Base-by-base conservation (phyloP, 2,797 vertebrate species). In the Notoglanidium macrostoma region DNA sequence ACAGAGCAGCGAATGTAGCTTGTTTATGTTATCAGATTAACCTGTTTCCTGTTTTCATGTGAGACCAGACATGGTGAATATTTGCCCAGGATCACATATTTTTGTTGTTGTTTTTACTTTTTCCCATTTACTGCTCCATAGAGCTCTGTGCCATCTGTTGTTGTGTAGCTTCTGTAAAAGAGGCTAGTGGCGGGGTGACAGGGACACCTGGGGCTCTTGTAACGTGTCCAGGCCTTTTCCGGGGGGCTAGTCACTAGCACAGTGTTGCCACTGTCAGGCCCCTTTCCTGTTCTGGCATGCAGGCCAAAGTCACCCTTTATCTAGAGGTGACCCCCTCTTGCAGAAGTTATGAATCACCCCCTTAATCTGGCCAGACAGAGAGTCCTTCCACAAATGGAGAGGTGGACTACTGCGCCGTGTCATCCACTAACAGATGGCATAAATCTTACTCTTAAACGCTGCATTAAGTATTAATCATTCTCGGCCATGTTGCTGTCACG, bases 381-480 rank as follows among this genome's bases (percentile, higher is more conserved):
- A 90, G 88, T 90, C 88, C 93, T 91, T 92, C 93, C 92, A 93
- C 90, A 93, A 94, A 91, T 85, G 85, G 91, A 87, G 93, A 92
- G 91, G 91, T 93, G 92, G 94, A 94, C 93, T 93, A 94, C 93
- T 92, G 93, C 91, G 87, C 88, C 91, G 87, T 92, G 94, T 95
- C 95, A 91, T 92, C 92, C 91, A 88, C 93, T 95, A 96, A 95
- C 95, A 96, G 94, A 96, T 94, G 95, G 94, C 94, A 96, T 96
- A 95, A 96, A 96, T 96, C 95, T 95, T 96, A 95, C 94, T 95
- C 94, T 95, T 96, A 96, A 96, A 96, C 89, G 92, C 94, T 90
- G 93, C 94, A 94, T 95, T 96, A 96, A 96, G 94, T 95, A 96
- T 96, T 95, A 96, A 96, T 96, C 95, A 96, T 96, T 96, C 93